These are phyloP conservation scores for Druon quercuslanigerum DNA, from an alignment of 1,140 invertebrate genomes.

Conservation along the genomic window DNA sequence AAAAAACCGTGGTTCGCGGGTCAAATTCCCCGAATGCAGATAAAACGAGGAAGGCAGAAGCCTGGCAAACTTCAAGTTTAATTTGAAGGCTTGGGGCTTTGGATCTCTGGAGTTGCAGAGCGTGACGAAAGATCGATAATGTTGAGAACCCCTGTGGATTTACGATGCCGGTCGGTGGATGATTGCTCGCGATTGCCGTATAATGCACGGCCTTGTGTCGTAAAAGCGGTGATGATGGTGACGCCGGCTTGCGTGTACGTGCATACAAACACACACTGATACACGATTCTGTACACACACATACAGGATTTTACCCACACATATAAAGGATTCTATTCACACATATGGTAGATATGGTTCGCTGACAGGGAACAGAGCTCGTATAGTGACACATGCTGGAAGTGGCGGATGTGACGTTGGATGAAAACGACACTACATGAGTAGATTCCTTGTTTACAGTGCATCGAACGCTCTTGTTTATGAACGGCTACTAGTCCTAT, in stretches of 20 bases:
- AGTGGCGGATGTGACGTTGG: constrained; percentile 41
- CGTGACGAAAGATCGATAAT: constrained; percentile 64
- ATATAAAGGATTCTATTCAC: constrained; percentile 39
- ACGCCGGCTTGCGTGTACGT: constrained; percentile 47
- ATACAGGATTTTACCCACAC: background rate
- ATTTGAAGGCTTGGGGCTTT: background rate
- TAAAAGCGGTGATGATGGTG: constrained; percentile 69
- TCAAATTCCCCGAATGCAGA: constrained; percentile 14
- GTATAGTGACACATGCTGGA: constrained; percentile 48
- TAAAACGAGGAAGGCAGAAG: background rate
- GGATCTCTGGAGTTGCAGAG: constrained; percentile 33
- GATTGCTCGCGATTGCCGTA: constrained; percentile 73
- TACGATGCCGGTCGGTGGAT: constrained; percentile 71
- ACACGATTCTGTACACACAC: constrained; percentile 44
- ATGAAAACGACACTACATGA: constrained; percentile 37
- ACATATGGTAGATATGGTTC: constrained; percentile 51
- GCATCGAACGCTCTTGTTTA: constrained; percentile 41
- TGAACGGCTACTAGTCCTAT: no score
- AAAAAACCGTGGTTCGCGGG: background rate
- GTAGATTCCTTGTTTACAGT: constrained; percentile 53
- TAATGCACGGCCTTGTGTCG: constrained; percentile 74
- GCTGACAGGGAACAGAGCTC: constrained; percentile 52
- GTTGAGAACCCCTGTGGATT: constrained; percentile 72
- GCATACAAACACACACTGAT: constrained; percentile 24
- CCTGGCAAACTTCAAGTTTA: constrained; percentile 12